Percentiles rank a stretch among this genome's conserved stretches.
Evolutionary conservation across 37 sponge, comb jelly and placozoan genomes (phyloP).

Genomic region (Cliona cf. orientalis): DNA sequence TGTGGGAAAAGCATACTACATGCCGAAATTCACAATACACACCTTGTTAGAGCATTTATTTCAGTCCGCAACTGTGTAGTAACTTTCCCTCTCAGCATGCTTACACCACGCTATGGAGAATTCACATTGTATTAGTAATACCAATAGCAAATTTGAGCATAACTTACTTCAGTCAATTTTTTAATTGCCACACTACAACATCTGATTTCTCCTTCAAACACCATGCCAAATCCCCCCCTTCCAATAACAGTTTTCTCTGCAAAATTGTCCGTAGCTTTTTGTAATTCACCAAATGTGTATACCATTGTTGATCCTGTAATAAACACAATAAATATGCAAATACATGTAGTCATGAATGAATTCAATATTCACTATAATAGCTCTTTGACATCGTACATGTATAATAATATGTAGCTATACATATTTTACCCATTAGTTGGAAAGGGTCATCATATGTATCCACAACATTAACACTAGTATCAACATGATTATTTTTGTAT

Average conservation of each 20-base stretch:
- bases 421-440: too few species aligned
- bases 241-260: neutral
- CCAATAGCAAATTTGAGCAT: neutral
- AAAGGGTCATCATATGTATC: too few species aligned
- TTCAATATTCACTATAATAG: too few species aligned
- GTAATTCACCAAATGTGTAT: neutral
- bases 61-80: neutral
- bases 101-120: neutral
- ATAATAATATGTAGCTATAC: too few species aligned
- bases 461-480: too few species aligned
- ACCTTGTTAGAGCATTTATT: neutral
- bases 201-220: neutral
- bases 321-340: too few species aligned
- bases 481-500: too few species aligned
- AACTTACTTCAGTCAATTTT: neutral
- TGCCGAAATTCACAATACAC: neutral
- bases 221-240: neutral
- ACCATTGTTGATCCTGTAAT: neutral
- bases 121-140: neutral
- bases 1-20: neutral
- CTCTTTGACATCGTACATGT: too few species aligned
- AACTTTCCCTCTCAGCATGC: neutral
- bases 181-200: neutral
- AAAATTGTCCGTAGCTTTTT: neutral
- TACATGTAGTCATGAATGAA: too few species aligned